Conservation (phyloP, 2,888 invertebrate genomes). For the Pegoplata infirma region DNA sequence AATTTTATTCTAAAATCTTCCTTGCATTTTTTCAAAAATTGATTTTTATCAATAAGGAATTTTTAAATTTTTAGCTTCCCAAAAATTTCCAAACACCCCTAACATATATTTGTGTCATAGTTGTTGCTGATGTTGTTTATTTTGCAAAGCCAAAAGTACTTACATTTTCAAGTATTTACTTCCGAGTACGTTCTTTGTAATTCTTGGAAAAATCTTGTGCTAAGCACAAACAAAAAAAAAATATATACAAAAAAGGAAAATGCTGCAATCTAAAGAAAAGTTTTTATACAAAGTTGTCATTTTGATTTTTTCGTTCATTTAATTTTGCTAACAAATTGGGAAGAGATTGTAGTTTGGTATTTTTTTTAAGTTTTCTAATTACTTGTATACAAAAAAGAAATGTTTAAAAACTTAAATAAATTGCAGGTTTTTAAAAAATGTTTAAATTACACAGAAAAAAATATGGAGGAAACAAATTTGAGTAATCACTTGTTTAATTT, state of each 20-base stretch:
- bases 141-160: conserved; percentile 17
- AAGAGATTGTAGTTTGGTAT: neutral
- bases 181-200: conserved; percentile 21
- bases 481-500: no score
- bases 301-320: neutral
- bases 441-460: no score
- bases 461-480: no score
- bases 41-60: no score
- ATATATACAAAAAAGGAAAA: neutral
- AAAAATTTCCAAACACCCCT: no score
- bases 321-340: neutral
- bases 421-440: no score
- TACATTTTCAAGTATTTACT: conserved; percentile 24
- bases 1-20: no score
- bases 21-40: no score
- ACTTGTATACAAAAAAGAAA: no score
- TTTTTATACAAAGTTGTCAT: neutral
- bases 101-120: neutral
- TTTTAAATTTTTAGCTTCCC: no score
- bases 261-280: no score
- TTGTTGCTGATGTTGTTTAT: conserved; percentile 10
- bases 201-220: neutral
- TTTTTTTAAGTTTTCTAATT: neutral
- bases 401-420: no score
- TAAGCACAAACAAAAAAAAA: neutral